Evolutionary conservation across 2,888 invertebrate genomes (phyloP).

Genomic region (Acronicta aceris): DNA sequence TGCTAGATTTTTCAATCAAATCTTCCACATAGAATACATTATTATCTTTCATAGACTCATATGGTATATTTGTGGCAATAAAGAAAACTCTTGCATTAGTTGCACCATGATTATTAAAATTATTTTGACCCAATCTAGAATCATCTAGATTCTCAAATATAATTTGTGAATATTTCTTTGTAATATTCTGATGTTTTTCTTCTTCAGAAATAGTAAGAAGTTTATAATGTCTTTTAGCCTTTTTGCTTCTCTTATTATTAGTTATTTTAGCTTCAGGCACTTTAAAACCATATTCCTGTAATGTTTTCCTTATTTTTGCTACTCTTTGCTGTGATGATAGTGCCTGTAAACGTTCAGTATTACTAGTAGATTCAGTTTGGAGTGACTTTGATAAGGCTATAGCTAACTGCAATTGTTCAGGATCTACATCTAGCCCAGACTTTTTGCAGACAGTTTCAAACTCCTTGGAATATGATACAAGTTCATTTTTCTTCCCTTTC

Average conservation of each 20-base stretch:
- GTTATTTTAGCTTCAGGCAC: constrained; percentile 72
- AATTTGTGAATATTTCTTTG: constrained; percentile 75
- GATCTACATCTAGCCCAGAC: constrained; percentile 88
- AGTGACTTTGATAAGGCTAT: constrained; percentile 91
- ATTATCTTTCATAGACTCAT: constrained; percentile 68
- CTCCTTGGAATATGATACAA: constrained; percentile 77
- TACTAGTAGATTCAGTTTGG: constrained; percentile 49
- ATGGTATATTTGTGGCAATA: constrained; percentile 70
- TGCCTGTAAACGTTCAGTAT: constrained; percentile 45
- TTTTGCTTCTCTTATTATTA: constrained; percentile 61
- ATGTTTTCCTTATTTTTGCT: constrained; percentile 83
- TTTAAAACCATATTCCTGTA: constrained; percentile 91
- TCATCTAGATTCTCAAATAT: constrained; percentile 65
- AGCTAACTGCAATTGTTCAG: constrained; percentile 91
- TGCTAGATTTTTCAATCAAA: constrained; percentile 79
- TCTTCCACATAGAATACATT: constrained; percentile 81
- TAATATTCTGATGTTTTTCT: constrained; percentile 75
- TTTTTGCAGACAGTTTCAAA: constrained; percentile 81
- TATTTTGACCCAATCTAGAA: constrained; percentile 26
- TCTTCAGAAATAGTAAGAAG: constrained; percentile 67
- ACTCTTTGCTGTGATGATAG: constrained; percentile 69
- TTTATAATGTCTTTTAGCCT: constrained; percentile 69
- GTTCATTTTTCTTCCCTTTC: constrained; percentile 76
- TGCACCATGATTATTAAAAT: constrained; percentile 20
- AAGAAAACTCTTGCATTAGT: constrained; percentile 59